Evolutionary conservation across 2,113 vertebrate species (phyloP), one percentile per base, ranked within the genome.

Genomic region (Pachypanchax playfairii): DNA sequence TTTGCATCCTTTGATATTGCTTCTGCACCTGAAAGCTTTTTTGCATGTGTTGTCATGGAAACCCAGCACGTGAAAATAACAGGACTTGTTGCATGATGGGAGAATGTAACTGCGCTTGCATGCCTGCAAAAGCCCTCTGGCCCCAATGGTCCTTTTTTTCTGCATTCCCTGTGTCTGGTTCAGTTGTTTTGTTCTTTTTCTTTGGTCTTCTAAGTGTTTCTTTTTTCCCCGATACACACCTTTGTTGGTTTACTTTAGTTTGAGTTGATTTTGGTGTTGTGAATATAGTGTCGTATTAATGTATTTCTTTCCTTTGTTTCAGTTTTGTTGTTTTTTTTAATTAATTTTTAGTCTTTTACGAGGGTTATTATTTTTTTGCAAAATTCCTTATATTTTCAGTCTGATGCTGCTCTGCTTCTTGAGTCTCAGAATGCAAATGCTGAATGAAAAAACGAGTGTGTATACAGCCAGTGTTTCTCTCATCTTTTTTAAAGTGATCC

Each of bases 1-100:
- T 90, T 94, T 93, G 96, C 95, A 96, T 97, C 94, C 93, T 92
- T 95, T 93, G 94, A 94, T 96, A 94, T 94, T 95, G 96, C 96
- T 96, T 95, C 94, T 96, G 93, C 92, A 90, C 82, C 68, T 70
- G 70, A 90, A 82, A 65, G 82, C 93, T 96, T 88, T 89, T 91
- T 90, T 96, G 95, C 95, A 97, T 90, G 91, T 93, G 93, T 95
- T 93, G 93, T 94, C 93, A 95, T 97, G 94, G 90, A 94, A 94
- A 96, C 91, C 93, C 93, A 92, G 94, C 91, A 93, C 88, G 91
- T 90, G 62, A 85, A 93, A 92, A 91, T 90, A 88, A 84, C 79
- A 88, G 88, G 81, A 94, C 93, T 88, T 94, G 94, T 92, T 98
- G 97, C 96, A 98, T 94, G 97, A 92, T 93, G 92, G 94, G 91